These are phyloP conservation scores for Leucosticte australis DNA, from an alignment of 2,113 vertebrate species.

Conservation along the genomic window DNA sequence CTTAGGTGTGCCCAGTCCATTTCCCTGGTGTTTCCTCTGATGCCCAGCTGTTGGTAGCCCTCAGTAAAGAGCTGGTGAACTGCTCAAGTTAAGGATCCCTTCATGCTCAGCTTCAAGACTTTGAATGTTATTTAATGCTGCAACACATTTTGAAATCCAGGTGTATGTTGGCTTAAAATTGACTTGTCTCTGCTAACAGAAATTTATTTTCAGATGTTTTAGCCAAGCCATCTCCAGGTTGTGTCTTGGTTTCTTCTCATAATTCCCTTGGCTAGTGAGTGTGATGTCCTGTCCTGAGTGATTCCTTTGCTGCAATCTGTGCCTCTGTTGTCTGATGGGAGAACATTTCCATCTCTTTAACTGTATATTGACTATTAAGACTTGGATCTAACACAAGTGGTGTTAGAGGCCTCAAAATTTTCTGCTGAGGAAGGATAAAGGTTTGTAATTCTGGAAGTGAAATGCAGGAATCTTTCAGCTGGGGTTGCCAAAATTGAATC, in stretches of 20 bases:
- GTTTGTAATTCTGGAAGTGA: background rate
- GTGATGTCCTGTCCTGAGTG: background rate
- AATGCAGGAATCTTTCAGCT: background rate
- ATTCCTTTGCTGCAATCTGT: background rate
- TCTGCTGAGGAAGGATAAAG: background rate
- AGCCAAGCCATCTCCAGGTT: background rate
- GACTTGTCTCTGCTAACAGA: background rate
- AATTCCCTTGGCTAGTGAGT: background rate
- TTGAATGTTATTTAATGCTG: background rate
- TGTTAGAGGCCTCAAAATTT: background rate
- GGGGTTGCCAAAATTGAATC: background rate
- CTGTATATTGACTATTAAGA: background rate
- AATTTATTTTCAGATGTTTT: background rate
- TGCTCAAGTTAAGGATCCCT: background rate
- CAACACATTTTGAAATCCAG: background rate
- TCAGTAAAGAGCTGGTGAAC: background rate
- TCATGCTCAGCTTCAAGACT: background rate
- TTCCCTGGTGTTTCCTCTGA: background rate
- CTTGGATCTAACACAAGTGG: background rate
- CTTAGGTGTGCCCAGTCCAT: background rate
- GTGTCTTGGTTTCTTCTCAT: background rate
- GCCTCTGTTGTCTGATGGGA: background rate
- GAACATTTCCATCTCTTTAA: background rate
- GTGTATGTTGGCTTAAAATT: background rate
- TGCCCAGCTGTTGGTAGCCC: background rate